Evolutionary conservation across 2,113 vertebrate genomes (phyloP).

Genomic region (Ictalurus furcatus): DNA sequence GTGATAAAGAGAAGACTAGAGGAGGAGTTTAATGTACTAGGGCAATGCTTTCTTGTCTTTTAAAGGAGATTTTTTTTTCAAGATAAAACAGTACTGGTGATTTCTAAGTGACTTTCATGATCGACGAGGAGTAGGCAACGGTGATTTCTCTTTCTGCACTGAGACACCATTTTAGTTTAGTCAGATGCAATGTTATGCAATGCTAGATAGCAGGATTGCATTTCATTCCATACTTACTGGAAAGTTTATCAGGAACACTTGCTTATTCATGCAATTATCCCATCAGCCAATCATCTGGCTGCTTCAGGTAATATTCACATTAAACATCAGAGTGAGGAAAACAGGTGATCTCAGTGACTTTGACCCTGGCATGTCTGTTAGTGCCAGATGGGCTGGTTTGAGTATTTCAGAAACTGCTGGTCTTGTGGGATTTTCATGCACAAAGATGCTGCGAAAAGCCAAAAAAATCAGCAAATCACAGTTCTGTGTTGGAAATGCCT

Average conservation of each 20-base stretch:
- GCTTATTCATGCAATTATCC: not conserved
- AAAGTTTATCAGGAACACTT: not conserved
- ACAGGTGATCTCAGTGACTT: not conserved
- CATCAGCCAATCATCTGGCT: not conserved
- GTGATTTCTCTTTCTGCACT: slow-evolving; percentile 53
- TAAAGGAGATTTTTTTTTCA: slow-evolving; percentile 52
- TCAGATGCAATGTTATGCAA: not conserved
- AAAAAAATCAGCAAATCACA: not conserved
- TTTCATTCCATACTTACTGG: not conserved
- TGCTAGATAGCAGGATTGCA: not conserved
- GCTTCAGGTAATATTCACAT: not conserved
- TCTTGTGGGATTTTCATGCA: not conserved
- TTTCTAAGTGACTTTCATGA: slow-evolving; percentile 59
- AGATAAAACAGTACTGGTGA: slow-evolving; percentile 53
- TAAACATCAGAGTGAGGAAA: not conserved
- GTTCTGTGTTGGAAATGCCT: not conserved
- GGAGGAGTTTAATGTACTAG: slow-evolving; percentile 20
- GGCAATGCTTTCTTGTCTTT: slow-evolving; percentile 61
- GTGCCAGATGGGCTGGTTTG: not conserved
- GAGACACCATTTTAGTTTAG: not conserved
- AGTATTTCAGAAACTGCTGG: not conserved
- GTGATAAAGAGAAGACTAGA: not conserved
- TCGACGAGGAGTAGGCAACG: slow-evolving; percentile 32
- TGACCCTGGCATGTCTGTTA: not conserved
- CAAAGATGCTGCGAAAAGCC: not conserved